These are phyloP conservation scores for Drosophila putrida DNA, from an alignment of 2,888 invertebrate species.

Conservation along the genomic window DNA sequence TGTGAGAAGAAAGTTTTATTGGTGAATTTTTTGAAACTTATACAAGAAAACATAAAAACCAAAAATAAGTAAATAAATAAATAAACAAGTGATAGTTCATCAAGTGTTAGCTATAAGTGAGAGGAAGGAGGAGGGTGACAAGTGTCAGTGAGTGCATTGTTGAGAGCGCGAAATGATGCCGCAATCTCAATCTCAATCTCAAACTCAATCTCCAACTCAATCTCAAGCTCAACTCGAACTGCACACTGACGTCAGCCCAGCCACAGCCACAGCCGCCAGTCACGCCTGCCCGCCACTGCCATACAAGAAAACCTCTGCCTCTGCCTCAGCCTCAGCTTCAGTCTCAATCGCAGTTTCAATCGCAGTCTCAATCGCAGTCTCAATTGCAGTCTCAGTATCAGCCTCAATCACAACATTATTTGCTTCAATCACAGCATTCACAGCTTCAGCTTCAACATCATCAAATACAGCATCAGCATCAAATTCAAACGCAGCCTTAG, in stretches of 20 bases:
- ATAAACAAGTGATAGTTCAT: constrained; percentile 27
- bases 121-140: neutral
- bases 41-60: constrained; percentile 16
- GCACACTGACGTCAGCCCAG: constrained; percentile 54
- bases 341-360: constrained; percentile 17
- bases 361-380: constrained; percentile 13
- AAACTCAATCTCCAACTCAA: no score
- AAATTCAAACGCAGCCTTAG: constrained; percentile 7
- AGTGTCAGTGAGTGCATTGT: constrained; percentile 41
- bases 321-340: constrained; percentile 29
- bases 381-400: constrained; percentile 12
- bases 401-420: constrained; percentile 3
- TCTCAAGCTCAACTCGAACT: constrained; percentile 53
- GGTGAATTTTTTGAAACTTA: constrained; percentile 41
- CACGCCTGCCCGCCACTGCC: constrained; percentile 61
- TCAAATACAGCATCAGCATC: neutral
- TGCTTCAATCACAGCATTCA: neutral
- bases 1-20: constrained; percentile 22
- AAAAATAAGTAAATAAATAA: no score
- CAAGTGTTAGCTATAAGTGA: constrained; percentile 29
- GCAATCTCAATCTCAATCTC: no score
- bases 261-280: constrained; percentile 37
- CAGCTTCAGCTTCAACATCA: neutral
- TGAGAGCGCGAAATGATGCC: constrained; percentile 60
- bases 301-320: constrained; percentile 53